Percentiles rank a stretch among this genome's conserved stretches.
These are phyloP conservation scores for Augiades crinisus DNA, from an alignment of 2,888 invertebrate genomes.

Conservation along the genomic window DNA sequence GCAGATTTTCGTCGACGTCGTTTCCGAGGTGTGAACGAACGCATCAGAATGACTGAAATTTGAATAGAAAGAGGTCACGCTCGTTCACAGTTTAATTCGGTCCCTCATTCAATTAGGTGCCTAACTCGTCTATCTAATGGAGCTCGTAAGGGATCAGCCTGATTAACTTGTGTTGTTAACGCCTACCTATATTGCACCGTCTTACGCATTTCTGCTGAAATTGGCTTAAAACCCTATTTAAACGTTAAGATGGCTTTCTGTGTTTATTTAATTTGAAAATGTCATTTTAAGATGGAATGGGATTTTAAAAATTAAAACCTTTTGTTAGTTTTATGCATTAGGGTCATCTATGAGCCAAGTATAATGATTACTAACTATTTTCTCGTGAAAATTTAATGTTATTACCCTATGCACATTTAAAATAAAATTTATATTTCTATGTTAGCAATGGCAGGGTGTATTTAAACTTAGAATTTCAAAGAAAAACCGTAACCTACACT, in stretches of 20 bases:
- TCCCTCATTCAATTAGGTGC: conserved; percentile 77
- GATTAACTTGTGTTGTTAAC: conserved; percentile 72
- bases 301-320: no score
- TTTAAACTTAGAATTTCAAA: no score
- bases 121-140: conserved; percentile 66
- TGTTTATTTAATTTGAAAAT: neutral
- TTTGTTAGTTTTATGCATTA: no score
- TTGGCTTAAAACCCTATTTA: conserved; percentile 24
- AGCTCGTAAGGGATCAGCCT: conserved; percentile 70
- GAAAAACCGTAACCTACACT: no score
- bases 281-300: neutral
- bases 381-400: no score
- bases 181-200: conserved; percentile 43
- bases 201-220: conserved; percentile 37
- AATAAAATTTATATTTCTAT: no score
- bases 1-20: neutral
- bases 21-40: conserved; percentile 32
- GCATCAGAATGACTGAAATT: conserved; percentile 57
- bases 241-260: neutral
- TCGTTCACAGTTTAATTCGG: conserved; percentile 68
- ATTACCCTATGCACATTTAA: no score
- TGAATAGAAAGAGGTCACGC: conserved; percentile 78
- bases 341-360: no score
- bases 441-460: no score
- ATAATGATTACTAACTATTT: no score